Evolutionary conservation across 2,888 invertebrate species (phyloP), one percentile per base, ranked within the genome.

Genomic region (Campaea margaritaria): DNA sequence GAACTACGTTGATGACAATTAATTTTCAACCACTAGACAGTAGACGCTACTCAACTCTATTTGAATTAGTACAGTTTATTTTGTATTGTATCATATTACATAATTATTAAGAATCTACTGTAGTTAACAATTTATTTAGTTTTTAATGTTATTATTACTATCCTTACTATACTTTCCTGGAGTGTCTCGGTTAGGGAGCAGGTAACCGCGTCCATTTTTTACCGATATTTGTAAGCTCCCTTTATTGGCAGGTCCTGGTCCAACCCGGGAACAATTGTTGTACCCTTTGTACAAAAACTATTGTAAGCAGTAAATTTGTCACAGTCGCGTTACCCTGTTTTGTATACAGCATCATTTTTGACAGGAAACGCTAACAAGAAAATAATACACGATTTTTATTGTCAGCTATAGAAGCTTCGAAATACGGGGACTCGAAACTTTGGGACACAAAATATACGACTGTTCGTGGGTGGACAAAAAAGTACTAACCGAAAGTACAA

Each of bases 131-230:
- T 42, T 21, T 9, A 34, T 14, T 27, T 15, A 31, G 11, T 0
- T n/a, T 27, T 0, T 13, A 15, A 34, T n/a, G 8, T 7, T 13
- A 12, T 4, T 58, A 53, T 49, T 59, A n/a, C n/a, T n/a, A 39
- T 62, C 47, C 41, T 13, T 54, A 46, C 55, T 42, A 7, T 42
- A 54, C 44, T 58, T 62, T 52, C 39, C 52, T 62, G 42, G 59
- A 12, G 58, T 58, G 31, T 64, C 41, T 57, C 48, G 49, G 44
- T 48, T 50, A 58, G 69, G 69, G 75, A 80, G 85, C 89, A 89
- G 89, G 89, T 91, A 91, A 82, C 82, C 75, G 76, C 81, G 83
- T 83, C 88, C 88, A 76, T 87, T 89, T 89, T 89, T 88, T 86
- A 76, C 73, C 65, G 69, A 67, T 73, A 73, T 76, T 81, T 76